Evolutionary conservation across 2,113 vertebrate species (phyloP), one percentile per base, ranked within the genome.

Genomic region (Sitta europaea): DNA sequence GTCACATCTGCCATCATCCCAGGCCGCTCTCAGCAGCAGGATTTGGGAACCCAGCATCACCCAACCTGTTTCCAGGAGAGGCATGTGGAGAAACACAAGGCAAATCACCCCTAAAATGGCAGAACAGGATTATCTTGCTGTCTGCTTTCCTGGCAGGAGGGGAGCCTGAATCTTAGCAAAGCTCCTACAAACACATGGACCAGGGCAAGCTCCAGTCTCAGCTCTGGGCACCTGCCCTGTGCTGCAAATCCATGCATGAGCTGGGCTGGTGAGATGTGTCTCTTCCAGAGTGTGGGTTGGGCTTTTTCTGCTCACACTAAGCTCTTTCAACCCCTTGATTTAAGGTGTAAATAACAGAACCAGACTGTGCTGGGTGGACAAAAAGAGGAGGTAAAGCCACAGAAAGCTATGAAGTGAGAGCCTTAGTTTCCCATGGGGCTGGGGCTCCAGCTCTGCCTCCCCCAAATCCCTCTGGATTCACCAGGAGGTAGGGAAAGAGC

Each of bases 81-180:
- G 19, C 2, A 2, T 33, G 23, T 33, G 6, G 50, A 61, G 24
- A 77, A 8, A 68, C 20, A 80, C 40, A 33, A 0, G 0, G 36
- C 19, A 53, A 90, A 82, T 14, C 15, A 78, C n/a, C 12, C 8
- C 17, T 78, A 1, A 6, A 23, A 20, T 0, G 0, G 54, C 27
- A 35, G 31, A 73, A 79, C 72, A 70, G 6, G 27, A 68, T 22
- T 43, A 25, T 18, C 36, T 73, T 73, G 17, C 28, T 81, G 35
- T 23, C 38, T 71, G n/a, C n/a, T 72, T 40, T 67, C 48, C 38
- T 35, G 28, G 24, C 1, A 13, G 50, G 45, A 73, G 9, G 24
- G 15, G 18, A 61, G 12, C 14, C 31, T 40, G 57, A 54, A 36
- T 65, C 57, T 86, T 45, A 63, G 29, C 22, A 81, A 81, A 92